Percentiles rank a stretch among this genome's conserved stretches.
phyloP scores from a whole-genome alignment of 1,140 invertebrate genomes.

The Trissolcus basalis region DNA sequence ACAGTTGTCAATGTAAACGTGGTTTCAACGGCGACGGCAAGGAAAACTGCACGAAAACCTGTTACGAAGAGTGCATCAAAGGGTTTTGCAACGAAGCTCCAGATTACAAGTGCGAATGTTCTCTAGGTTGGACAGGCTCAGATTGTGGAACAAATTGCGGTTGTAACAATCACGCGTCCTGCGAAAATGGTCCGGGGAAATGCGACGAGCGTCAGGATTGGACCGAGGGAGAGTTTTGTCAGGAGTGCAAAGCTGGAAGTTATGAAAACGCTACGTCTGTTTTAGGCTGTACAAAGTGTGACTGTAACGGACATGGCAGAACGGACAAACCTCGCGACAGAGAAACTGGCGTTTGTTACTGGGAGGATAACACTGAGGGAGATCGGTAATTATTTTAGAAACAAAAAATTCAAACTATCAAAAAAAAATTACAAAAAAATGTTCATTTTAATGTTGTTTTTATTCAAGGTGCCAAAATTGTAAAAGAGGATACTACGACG shows the following conservation, averaged over 20 bases:
- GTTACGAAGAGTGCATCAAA: conserved; percentile 91
- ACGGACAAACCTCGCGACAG: conserved; percentile 86
- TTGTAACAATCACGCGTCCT: conserved; percentile 95
- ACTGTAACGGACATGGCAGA: conserved; percentile 93
- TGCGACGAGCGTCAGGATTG: conserved; percentile 94
- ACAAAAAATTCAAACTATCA: too few species aligned
- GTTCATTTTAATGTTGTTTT: too few species aligned
- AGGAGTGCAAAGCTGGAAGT: conserved; percentile 89
- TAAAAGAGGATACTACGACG: conserved; percentile 89
- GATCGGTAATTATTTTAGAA: conserved; percentile 66
- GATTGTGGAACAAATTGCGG: conserved; percentile 93
- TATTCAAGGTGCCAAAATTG: conserved; percentile 84
- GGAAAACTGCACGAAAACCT: conserved; percentile 88
- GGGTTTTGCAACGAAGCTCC: conserved; percentile 90
- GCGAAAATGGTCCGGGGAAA: conserved; percentile 83
- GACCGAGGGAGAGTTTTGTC: conserved; percentile 90
- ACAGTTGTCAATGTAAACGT: conserved; percentile 86
- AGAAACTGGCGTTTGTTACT: conserved; percentile 88
- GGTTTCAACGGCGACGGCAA: conserved; percentile 92
- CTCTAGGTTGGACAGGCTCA: conserved; percentile 93
- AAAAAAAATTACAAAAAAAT: too few species aligned
- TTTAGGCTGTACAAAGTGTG: conserved; percentile 88
- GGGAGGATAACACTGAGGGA: conserved; percentile 92
- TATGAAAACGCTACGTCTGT: conserved; percentile 91
- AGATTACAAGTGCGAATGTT: conserved; percentile 90